Percentiles rank a stretch among this genome's conserved stretches.
Conservation (phyloP, 2,797 vertebrate genomes). For the Perodicticus potto region DNA sequence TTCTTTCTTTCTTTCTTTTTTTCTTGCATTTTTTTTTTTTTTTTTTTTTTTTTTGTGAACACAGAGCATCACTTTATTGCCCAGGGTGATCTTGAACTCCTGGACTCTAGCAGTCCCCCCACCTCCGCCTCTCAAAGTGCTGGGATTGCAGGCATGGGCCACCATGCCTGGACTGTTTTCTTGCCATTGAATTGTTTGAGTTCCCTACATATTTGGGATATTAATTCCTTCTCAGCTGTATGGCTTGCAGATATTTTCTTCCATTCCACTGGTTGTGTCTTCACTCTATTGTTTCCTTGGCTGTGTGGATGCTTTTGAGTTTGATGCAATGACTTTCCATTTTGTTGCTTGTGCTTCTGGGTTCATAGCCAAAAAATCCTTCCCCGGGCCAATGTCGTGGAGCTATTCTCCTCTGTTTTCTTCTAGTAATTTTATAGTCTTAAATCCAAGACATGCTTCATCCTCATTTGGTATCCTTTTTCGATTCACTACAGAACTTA, state of each 20-base stretch:
- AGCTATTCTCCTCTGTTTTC: background rate
- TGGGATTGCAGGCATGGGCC: background rate
- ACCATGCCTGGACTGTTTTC: background rate
- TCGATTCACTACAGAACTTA: conserved; percentile 91
- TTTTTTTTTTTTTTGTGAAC: too few species aligned
- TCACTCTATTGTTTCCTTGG: background rate
- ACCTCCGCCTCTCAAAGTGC: too few species aligned
- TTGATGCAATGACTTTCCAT: background rate
- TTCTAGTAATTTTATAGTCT: background rate
- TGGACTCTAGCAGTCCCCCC: background rate
- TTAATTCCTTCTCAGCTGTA: background rate
- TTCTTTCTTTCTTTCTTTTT: background rate
- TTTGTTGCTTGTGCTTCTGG: background rate
- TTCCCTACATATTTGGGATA: background rate
- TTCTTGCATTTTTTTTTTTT: too few species aligned
- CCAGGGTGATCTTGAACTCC: background rate
- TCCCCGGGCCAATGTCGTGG: background rate
- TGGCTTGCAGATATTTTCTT: background rate
- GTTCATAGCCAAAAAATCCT: background rate
- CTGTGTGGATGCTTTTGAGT: background rate
- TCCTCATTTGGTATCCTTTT: background rate
- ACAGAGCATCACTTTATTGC: background rate
- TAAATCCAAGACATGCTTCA: background rate
- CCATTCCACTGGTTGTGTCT: background rate
- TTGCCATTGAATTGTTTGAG: background rate